These are phyloP conservation scores for Poecilus cupreus DNA, from an alignment of 2,888 invertebrate species.

Conservation along the genomic window DNA sequence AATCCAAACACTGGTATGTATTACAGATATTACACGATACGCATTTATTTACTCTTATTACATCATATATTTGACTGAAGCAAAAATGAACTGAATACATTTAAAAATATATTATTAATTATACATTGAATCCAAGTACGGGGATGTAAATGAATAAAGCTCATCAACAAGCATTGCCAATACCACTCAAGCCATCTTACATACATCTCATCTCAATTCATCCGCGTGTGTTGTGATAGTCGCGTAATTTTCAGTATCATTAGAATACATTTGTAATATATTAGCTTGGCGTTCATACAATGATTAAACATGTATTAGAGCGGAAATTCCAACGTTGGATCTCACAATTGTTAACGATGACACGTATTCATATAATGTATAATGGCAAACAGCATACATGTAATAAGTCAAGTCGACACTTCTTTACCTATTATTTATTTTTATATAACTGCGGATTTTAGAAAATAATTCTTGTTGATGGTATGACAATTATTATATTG, in stretches of 20 bases:
- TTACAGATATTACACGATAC: background rate
- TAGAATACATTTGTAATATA: background rate
- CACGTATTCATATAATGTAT: background rate
- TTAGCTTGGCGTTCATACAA: background rate
- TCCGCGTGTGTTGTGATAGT: too few species aligned
- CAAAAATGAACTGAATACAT: background rate
- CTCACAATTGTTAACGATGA: background rate
- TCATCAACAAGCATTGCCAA: too few species aligned
- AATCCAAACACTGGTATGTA: slow-evolving; percentile 74
- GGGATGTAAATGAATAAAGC: too few species aligned
- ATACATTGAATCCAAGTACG: too few species aligned
- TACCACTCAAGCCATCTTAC: too few species aligned
- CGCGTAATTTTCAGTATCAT: background rate
- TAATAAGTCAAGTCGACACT: too few species aligned
- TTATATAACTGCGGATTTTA: too few species aligned
- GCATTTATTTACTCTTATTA: background rate
- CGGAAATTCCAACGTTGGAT: slow-evolving; percentile 15
- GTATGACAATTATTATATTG: too few species aligned
- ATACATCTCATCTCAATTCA: too few species aligned
- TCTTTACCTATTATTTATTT: too few species aligned
- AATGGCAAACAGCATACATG: background rate
- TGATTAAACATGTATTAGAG: slow-evolving; percentile 34
- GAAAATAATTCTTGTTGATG: too few species aligned
- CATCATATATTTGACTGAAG: background rate
- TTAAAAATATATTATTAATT: too few species aligned